Evolutionary conservation across 2,888 invertebrate species (phyloP).

Genomic region (Leptinotarsa haldemani): DNA sequence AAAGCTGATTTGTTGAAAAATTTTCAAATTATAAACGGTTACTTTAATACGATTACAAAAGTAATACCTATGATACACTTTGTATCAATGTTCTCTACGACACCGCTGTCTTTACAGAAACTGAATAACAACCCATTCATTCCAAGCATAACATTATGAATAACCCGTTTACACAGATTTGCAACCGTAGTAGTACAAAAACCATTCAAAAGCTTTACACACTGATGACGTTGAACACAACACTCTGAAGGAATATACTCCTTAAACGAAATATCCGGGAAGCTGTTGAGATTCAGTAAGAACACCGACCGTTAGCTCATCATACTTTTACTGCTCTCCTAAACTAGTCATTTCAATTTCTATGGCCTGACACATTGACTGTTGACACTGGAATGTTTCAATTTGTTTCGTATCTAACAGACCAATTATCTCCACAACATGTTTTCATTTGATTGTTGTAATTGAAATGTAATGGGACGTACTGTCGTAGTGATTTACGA

Average conservation of each 20-base stretch:
- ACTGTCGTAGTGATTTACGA: background rate
- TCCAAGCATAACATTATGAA: conserved; percentile 28
- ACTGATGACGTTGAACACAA: background rate
- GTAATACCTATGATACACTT: background rate
- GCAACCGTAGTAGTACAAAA: background rate
- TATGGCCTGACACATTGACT: conserved; percentile 46
- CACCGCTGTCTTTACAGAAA: background rate
- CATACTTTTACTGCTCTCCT: conserved; percentile 39
- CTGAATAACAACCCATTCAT: conserved; percentile 15
- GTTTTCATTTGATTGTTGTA: conserved; percentile 14
- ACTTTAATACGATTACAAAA: too few relatives aligned
- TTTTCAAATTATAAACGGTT: too few relatives aligned
- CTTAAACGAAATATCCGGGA: background rate
- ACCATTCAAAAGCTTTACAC: background rate
- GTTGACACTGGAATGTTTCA: conserved; percentile 33
- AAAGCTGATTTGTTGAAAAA: too few relatives aligned
- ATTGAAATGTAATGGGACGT: background rate
- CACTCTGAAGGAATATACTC: background rate
- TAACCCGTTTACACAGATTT: conserved; percentile 50
- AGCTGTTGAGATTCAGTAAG: background rate
- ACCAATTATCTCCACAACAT: background rate
- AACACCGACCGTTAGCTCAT: conserved; percentile 1
- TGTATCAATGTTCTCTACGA: background rate
- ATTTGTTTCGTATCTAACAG: conserved; percentile 17
- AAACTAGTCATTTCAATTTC: conserved; percentile 48